phyloP scores from a whole-genome alignment of 2,888 invertebrate genomes.

The Cheilosia vernalis region DNA sequence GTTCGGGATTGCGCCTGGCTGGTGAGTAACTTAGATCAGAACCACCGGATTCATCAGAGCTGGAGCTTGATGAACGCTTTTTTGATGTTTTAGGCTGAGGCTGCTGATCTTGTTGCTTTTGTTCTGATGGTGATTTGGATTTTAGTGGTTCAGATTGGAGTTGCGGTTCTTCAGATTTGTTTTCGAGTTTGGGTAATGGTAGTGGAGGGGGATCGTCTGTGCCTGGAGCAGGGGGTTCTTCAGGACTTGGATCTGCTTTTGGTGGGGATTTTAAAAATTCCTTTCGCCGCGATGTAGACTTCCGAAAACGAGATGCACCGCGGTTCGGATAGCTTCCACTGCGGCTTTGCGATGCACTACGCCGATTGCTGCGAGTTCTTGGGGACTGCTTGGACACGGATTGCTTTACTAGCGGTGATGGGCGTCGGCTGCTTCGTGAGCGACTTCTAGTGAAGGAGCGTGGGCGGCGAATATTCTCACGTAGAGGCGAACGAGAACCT shows the following conservation, averaged over 20 bases:
- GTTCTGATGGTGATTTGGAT: conserved; percentile 60
- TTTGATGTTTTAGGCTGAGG: conserved; percentile 26
- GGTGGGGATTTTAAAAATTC: conserved; percentile 75
- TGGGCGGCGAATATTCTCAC: conserved; percentile 41
- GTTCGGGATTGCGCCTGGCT: conserved; percentile 87
- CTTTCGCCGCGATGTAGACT: conserved; percentile 61
- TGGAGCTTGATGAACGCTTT: conserved; percentile 80
- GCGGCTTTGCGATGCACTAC: conserved; percentile 46
- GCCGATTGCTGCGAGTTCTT: conserved; percentile 12
- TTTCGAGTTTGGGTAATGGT: conserved; percentile 17
- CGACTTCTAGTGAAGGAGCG: conserved; percentile 55
- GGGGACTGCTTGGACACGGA: conserved; percentile 18
- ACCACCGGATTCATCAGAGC: conserved; percentile 49
- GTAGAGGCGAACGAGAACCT: conserved; percentile 59
- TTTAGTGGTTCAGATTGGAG: neutral
- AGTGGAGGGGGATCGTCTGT: conserved; percentile 40
- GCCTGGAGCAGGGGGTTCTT: conserved; percentile 49
- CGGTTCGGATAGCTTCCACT: conserved; percentile 48
- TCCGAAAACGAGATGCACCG: conserved; percentile 55
- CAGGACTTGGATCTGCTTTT: conserved; percentile 19
- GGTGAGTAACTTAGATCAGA: conserved; percentile 88
- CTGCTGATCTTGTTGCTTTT: conserved; percentile 57
- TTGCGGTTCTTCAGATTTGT: conserved; percentile 8
- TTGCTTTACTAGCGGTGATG: neutral
- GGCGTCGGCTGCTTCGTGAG: conserved; percentile 49